phyloP scores from a whole-genome alignment of 1,140 invertebrate genomes.

The Nomia melanderi region DNA sequence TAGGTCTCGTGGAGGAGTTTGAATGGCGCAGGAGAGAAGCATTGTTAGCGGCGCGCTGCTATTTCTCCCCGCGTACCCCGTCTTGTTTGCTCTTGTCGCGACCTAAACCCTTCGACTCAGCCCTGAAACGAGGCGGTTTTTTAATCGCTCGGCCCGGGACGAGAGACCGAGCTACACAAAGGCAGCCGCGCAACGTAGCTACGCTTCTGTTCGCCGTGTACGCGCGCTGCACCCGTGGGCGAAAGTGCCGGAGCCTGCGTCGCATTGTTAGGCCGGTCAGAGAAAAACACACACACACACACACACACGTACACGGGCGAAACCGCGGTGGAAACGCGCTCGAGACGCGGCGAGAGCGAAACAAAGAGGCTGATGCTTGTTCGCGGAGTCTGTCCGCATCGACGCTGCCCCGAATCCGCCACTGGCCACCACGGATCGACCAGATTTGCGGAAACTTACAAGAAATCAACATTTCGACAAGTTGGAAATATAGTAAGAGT shows the following conservation, averaged over 20 bases:
- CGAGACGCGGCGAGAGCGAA: conserved; percentile 34
- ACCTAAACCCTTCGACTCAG: conserved; percentile 31
- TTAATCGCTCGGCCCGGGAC: not conserved
- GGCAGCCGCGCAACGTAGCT: no score
- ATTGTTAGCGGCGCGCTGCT: conserved; percentile 13
- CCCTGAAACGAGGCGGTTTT: not conserved
- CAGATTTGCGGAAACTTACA: no score
- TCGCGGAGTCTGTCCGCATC: conserved; percentile 13
- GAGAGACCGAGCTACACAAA: not conserved
- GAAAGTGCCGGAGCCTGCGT: conserved; percentile 10
- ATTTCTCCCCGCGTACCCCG: conserved; percentile 12
- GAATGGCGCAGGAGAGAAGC: not conserved
- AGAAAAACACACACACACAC: conserved; percentile 19
- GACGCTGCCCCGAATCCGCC: not conserved
- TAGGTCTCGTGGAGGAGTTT: conserved; percentile 7
- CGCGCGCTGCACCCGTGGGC: not conserved
- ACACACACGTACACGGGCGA: not conserved
- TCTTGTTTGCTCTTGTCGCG: conserved; percentile 36
- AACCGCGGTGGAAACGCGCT: not conserved
- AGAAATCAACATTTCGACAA: no score
- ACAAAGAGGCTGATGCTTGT: conserved; percentile 26
- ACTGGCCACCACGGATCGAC: not conserved
- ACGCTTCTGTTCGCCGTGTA: not conserved
- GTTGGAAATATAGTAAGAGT: no score
- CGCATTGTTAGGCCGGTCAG: conserved; percentile 25